Conservation (phyloP, 2,113 vertebrate genomes). For the Numenius arquata region DNA sequence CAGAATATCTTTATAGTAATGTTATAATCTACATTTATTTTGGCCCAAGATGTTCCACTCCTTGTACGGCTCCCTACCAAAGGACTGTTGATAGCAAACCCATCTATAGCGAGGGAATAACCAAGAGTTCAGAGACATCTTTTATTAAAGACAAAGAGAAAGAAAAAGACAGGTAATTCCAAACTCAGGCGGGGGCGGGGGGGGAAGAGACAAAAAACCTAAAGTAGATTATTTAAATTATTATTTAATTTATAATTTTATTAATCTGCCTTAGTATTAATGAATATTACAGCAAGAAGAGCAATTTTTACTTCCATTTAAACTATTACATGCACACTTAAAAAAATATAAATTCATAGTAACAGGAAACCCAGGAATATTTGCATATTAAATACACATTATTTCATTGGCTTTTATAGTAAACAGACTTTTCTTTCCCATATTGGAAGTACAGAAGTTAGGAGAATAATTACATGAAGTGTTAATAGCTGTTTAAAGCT, state of each 20-base stretch:
- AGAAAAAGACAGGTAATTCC: background rate
- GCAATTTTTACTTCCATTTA: background rate
- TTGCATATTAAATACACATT: background rate
- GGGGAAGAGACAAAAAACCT: background rate
- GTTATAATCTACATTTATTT: background rate
- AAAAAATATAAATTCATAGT: background rate
- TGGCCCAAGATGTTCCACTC: background rate
- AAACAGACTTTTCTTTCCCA: background rate
- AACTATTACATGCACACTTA: background rate
- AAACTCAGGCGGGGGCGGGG: rapidly evolving
- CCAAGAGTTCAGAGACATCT: background rate
- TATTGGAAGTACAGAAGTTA: background rate
- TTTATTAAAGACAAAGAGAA: background rate
- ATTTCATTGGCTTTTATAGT: background rate
- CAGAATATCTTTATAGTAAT: background rate
- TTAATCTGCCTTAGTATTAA: background rate
- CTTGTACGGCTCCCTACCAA: background rate
- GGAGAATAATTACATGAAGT: background rate
- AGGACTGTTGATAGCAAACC: background rate
- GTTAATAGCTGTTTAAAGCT: background rate
- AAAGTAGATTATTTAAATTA: background rate
- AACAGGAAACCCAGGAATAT: background rate
- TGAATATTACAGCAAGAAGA: background rate
- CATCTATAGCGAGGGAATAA: background rate
- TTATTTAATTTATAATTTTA: background rate